These are phyloP conservation scores for Tauraco hartlaubi DNA, from an alignment of 2,797 vertebrate genomes.

Conservation along the genomic window DNA sequence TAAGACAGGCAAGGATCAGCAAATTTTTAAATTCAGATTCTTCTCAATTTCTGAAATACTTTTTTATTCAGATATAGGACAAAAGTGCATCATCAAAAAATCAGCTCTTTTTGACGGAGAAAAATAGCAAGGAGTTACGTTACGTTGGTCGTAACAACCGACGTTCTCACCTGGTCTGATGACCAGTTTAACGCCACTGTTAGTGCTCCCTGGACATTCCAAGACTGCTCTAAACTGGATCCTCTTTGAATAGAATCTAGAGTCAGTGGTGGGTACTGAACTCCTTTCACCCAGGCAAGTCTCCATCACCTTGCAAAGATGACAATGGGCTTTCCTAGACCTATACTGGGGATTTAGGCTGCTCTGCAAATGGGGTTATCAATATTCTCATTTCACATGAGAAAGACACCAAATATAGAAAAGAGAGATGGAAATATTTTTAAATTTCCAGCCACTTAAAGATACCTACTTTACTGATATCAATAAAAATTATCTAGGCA, in stretches of 20 bases:
- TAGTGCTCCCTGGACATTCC: background rate
- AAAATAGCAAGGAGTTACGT: background rate
- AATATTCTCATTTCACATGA: background rate
- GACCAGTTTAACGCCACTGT: rapidly evolving
- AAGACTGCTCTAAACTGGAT: background rate
- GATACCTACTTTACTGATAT: background rate
- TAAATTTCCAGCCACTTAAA: background rate
- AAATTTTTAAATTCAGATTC: background rate
- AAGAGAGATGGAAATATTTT: rapidly evolving
- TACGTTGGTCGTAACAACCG: background rate
- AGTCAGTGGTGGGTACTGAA: rapidly evolving
- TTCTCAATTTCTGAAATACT: background rate
- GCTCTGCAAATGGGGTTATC: background rate
- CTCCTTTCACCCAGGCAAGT: background rate
- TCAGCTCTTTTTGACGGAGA: background rate
- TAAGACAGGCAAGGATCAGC: background rate
- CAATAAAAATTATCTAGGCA: background rate
- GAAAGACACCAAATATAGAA: background rate
- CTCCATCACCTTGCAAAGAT: background rate
- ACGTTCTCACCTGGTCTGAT: background rate
- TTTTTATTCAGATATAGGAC: background rate
- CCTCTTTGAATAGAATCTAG: rapidly evolving
- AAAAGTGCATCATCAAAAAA: background rate
- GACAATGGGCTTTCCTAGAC: background rate
- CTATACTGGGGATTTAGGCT: background rate